Percentiles rank a stretch among this genome's conserved stretches.
These are phyloP conservation scores for Tenthredo amoena DNA, from an alignment of 2,888 invertebrate species.

Conservation along the genomic window DNA sequence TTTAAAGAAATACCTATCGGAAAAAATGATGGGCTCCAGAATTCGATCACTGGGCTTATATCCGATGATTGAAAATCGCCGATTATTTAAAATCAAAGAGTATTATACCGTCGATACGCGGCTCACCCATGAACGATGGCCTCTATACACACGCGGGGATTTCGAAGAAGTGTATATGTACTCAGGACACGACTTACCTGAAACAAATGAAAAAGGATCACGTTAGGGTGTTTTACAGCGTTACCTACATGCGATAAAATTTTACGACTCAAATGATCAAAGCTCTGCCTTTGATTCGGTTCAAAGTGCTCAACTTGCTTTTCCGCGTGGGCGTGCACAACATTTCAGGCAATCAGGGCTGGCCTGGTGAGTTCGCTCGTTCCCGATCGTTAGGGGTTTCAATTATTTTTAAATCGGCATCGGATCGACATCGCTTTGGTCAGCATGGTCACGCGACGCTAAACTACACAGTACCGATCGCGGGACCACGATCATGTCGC, in stretches of 20 bases:
- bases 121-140: not conserved
- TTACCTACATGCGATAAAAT: conserved; percentile 20
- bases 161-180: not conserved
- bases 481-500: not conserved
- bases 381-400: conserved; percentile 47
- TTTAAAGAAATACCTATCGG: not conserved
- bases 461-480: not conserved
- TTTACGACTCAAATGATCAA: conserved; percentile 46
- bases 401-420: conserved; percentile 48
- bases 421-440: not conserved
- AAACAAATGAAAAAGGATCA: conserved; percentile 37
- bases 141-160: not conserved
- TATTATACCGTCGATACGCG: not conserved
- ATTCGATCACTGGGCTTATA: not conserved
- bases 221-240: conserved; percentile 28
- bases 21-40: not conserved
- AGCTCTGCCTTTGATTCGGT: conserved; percentile 34
- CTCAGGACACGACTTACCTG: conserved; percentile 31
- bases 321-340: conserved; percentile 39
- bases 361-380: conserved; percentile 44
- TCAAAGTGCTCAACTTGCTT: conserved; percentile 11
- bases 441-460: conserved; percentile 37
- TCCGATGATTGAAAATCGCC: not conserved
- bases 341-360: conserved; percentile 49
- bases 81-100: not conserved